Conservation (phyloP, 2,797 vertebrate species). For the Clarias platycephalus region DNA sequence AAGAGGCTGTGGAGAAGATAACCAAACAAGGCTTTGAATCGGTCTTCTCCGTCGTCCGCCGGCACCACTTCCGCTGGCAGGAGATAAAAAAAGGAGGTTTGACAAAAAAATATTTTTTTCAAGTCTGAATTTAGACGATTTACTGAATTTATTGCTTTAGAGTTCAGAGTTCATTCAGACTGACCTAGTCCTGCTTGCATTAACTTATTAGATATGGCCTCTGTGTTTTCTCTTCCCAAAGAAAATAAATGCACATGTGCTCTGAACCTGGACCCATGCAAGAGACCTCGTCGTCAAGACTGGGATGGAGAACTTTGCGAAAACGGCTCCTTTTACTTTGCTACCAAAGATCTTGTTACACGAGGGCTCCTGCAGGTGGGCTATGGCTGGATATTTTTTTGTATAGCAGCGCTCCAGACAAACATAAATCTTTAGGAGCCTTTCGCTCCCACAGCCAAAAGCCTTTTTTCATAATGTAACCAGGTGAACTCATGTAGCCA, state of each 20-base stretch:
- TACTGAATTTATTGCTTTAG: neutral
- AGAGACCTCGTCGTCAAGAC: slow-evolving; percentile 86
- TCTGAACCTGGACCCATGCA: slow-evolving; percentile 80
- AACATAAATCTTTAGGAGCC: no score
- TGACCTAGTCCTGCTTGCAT: neutral
- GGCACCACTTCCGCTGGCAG: slow-evolving; percentile 91
- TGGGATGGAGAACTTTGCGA: slow-evolving; percentile 93
- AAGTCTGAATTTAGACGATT: neutral
- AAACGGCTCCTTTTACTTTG: slow-evolving; percentile 92
- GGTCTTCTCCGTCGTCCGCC: slow-evolving; percentile 89
- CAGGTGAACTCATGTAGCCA: no score
- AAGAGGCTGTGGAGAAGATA: slow-evolving; percentile 79
- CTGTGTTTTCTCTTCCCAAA: slow-evolving; percentile 33
- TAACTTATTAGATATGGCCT: slow-evolving; percentile 19
- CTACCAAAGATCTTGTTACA: slow-evolving; percentile 74
- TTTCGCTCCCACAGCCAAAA: no score
- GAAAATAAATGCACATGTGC: slow-evolving; percentile 62
- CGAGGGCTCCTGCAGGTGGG: slow-evolving; percentile 81
- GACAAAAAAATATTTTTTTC: neutral
- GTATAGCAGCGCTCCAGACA: neutral
- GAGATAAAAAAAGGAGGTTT: slow-evolving; percentile 85
- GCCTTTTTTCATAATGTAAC: no score
- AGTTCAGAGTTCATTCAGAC: neutral
- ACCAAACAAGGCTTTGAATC: slow-evolving; percentile 77
- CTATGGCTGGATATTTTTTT: neutral